These are phyloP conservation scores for Caenorhabditis macrosperma DNA, from an alignment of 2,888 invertebrate species.

Conservation along the genomic window DNA sequence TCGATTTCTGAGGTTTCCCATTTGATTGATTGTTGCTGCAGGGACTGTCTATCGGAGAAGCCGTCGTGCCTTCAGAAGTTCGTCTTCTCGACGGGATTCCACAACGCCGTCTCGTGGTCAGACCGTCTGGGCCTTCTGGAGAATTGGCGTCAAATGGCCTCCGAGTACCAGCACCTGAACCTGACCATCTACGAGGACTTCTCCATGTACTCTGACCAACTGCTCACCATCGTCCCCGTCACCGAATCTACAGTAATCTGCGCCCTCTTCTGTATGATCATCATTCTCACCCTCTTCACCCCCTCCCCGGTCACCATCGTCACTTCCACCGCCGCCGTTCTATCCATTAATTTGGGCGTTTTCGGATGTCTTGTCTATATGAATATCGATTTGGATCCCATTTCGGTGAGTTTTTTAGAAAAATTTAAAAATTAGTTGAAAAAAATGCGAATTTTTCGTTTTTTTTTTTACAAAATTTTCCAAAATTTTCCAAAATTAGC, in stretches of 20 bases:
- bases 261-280: conserved; percentile 78
- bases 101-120: conserved; percentile 77
- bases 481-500: conserved; percentile 15
- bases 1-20: no score
- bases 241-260: conserved; percentile 78
- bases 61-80: conserved; percentile 78
- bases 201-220: conserved; percentile 78
- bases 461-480: no score
- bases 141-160: conserved; percentile 76
- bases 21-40: no score
- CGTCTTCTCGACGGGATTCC: conserved; percentile 80
- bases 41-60: conserved; percentile 76
- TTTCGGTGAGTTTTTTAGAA: conserved; percentile 63
- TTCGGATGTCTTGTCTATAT: conserved; percentile 77
- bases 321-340: conserved; percentile 74
- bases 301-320: conserved; percentile 77
- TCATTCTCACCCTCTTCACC: conserved; percentile 78
- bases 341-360: conserved; percentile 79
- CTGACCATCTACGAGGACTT: conserved; percentile 80
- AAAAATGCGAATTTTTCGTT: not conserved
- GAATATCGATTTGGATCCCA: conserved; percentile 78
- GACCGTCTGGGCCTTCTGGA: conserved; percentile 62
- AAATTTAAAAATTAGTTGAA: not conserved
- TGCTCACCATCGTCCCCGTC: conserved; percentile 78
- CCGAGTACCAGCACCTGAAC: conserved; percentile 76